These are phyloP conservation scores for Acanthurus lineatus DNA, from an alignment of 2,797 vertebrate species.

Conservation along the genomic window DNA sequence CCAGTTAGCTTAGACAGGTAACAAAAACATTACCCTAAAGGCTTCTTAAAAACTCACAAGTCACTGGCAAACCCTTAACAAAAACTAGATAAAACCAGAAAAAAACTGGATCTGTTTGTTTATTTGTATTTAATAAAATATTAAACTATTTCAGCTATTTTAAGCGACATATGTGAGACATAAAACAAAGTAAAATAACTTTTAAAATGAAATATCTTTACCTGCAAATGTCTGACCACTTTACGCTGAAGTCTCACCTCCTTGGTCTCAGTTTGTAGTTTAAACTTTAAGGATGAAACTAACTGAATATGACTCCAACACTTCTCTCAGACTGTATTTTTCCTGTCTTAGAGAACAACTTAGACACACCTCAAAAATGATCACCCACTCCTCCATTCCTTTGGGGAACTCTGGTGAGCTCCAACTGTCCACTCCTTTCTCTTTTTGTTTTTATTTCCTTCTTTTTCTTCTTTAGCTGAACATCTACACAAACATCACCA, in stretches of 20 bases:
- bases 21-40: not conserved
- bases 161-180: not conserved
- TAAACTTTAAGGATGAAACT: not conserved
- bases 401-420: not conserved
- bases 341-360: constrained; percentile 6
- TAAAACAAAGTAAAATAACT: not conserved
- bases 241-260: not conserved
- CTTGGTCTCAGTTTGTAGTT: not conserved
- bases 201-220: not conserved
- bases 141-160: not conserved
- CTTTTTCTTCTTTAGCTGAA: constrained; percentile 1
- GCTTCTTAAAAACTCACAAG: not conserved
- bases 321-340: constrained; percentile 8
- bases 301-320: not conserved
- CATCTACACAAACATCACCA: constrained; percentile 30
- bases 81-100: not conserved
- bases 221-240: not conserved
- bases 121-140: not conserved
- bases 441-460: constrained; percentile 27
- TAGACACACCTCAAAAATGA: constrained; percentile 56
- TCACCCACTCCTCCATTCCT: constrained; percentile 34
- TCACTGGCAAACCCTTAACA: not conserved
- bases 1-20: not conserved
- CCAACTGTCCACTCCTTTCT: constrained; percentile 25
- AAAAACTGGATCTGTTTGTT: too few relatives aligned